A percentile compares a stretch with the other conserved stretches of the same genome.
These are phyloP conservation scores for Ictalurus punctatus DNA, from an alignment of 2,113 vertebrate genomes.

Conservation along the genomic window DNA sequence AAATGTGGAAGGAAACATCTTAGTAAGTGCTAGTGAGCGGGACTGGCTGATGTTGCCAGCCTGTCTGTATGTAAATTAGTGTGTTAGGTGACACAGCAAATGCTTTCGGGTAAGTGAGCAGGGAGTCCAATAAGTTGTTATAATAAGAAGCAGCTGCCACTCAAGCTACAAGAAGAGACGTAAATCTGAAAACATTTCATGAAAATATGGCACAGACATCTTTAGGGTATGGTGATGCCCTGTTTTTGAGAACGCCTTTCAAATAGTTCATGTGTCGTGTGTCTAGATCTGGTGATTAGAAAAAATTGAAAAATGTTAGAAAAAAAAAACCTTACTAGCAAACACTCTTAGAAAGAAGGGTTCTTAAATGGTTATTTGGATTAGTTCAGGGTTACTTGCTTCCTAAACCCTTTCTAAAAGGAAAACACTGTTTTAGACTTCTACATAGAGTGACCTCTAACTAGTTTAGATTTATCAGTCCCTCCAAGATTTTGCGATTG, in stretches of 20 bases:
- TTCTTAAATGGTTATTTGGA: background rate
- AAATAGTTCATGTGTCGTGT: background rate
- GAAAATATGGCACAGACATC: background rate
- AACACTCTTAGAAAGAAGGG: background rate
- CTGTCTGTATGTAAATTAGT: constrained; percentile 60
- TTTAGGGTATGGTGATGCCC: background rate
- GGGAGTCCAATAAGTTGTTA: constrained; percentile 58
- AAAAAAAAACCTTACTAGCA: no score
- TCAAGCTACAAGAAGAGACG: constrained; percentile 35
- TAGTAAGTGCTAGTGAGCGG: background rate
- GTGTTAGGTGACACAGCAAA: constrained; percentile 43
- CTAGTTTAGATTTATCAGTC: background rate
- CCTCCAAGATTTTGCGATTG: no score
- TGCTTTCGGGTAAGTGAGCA: constrained; percentile 37
- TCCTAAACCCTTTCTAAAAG: background rate
- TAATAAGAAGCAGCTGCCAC: constrained; percentile 61
- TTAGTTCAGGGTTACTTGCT: background rate
- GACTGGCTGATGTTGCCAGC: background rate
- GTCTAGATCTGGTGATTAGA: background rate
- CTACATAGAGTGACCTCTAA: background rate
- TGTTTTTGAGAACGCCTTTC: background rate
- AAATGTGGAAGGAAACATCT: background rate
- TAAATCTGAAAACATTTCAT: constrained; percentile 19
- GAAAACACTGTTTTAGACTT: background rate
- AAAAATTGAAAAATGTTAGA: background rate